Evolutionary conservation across 2,888 invertebrate species (phyloP).

Genomic region (Ornithoptera alexandrae): DNA sequence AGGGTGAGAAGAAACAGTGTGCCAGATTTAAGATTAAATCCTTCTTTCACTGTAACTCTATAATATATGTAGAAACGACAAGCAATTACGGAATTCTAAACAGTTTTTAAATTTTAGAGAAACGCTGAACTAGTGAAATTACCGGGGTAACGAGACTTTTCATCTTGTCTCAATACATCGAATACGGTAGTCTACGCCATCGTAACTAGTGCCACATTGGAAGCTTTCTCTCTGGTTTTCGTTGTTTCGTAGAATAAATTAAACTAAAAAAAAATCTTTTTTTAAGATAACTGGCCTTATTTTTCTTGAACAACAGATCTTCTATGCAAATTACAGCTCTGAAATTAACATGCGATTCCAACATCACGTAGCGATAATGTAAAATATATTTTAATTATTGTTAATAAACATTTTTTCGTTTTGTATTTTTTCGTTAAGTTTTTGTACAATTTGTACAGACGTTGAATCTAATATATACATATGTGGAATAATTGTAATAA

Average conservation of each 20-base stretch:
- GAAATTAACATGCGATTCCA: too few relatives aligned
- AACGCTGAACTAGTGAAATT: too few relatives aligned
- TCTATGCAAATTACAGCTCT: background rate
- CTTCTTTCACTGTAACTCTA: constrained; percentile 62
- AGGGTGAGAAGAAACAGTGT: constrained; percentile 71
- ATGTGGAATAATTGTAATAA: constrained; percentile 60
- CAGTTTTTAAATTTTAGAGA: too few relatives aligned
- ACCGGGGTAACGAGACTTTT: too few relatives aligned
- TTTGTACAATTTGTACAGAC: constrained; percentile 74
- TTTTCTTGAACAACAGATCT: background rate
- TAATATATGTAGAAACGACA: constrained; percentile 33
- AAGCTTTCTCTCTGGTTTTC: too few relatives aligned
- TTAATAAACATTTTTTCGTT: constrained; percentile 20
- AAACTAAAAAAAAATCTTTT: background rate
- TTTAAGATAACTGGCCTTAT: background rate
- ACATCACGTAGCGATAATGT: constrained; percentile 12
- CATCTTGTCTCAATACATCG: too few relatives aligned
- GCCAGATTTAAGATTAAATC: constrained; percentile 68
- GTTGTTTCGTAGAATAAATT: too few relatives aligned
- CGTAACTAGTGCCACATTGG: too few relatives aligned
- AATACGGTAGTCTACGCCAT: too few relatives aligned
- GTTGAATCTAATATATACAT: constrained; percentile 64
- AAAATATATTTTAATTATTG: constrained; percentile 21
- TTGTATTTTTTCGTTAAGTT: constrained; percentile 37
- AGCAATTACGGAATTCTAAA: too few relatives aligned